Conservation (phyloP, 2,888 invertebrate species). For the Lasioglossum calceatum region DNA sequence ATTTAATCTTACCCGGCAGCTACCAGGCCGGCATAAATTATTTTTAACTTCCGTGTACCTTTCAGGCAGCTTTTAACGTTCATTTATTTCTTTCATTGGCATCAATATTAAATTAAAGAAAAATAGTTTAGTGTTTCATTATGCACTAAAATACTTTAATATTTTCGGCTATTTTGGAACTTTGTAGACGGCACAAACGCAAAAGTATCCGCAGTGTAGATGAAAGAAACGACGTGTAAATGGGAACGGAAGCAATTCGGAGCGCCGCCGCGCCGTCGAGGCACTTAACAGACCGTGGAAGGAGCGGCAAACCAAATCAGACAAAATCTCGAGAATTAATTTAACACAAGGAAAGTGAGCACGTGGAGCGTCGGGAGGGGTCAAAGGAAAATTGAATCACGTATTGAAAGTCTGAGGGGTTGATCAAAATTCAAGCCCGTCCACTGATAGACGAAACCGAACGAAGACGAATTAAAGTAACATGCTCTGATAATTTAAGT, state of each 20-base stretch:
- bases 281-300: neutral
- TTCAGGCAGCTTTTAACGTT: neutral
- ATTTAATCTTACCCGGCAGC: slow-evolving; percentile 1
- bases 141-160: neutral
- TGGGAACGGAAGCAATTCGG: neutral
- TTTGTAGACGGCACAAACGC: neutral
- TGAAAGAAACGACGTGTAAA: slow-evolving; percentile 6
- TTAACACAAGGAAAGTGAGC: slow-evolving; percentile 49
- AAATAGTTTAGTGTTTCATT: neutral
- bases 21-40: neutral
- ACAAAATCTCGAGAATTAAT: slow-evolving; percentile 59
- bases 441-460: neutral
- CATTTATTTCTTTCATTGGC: neutral
- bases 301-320: neutral
- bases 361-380: slow-evolving; percentile 9
- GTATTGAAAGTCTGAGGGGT: slow-evolving; percentile 48
- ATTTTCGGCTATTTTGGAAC: neutral
- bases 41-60: neutral
- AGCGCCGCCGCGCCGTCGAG: neutral
- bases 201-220: neutral
- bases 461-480: slow-evolving; percentile 53
- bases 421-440: slow-evolving; percentile 4
- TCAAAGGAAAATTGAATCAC: slow-evolving; percentile 57
- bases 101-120: neutral
- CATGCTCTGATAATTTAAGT: slow-evolving; percentile 64